Conservation (phyloP, 2,888 invertebrate species). For the Diarsia rubi region DNA sequence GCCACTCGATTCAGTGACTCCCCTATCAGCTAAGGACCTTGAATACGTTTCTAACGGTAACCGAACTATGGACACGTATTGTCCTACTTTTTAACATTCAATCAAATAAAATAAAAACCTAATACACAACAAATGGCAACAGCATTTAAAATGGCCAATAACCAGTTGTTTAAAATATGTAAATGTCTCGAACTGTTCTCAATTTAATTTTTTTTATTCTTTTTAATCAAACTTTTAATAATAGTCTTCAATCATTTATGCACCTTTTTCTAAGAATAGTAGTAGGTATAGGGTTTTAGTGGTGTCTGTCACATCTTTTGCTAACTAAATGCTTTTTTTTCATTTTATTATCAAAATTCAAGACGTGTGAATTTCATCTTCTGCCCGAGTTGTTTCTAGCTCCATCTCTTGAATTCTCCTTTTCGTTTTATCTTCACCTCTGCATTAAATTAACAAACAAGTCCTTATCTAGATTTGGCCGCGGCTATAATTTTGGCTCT, state of each 20-base stretch:
- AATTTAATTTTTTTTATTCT: too few relatives aligned
- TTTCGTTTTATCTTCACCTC: neutral
- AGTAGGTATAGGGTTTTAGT: too few relatives aligned
- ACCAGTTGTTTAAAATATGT: too few relatives aligned
- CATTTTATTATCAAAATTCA: neutral
- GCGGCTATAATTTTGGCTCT: neutral
- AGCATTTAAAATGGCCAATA: neutral
- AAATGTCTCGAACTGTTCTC: too few relatives aligned
- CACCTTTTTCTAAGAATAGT: too few relatives aligned
- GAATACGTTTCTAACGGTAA: slow-evolving; percentile 19
- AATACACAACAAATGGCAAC: neutral
- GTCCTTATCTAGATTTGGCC: neutral
- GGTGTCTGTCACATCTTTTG: too few relatives aligned
- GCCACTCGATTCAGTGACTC: slow-evolving; percentile 17
- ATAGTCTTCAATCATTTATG: too few relatives aligned
- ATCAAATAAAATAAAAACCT: neutral
- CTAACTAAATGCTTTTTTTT: too few relatives aligned
- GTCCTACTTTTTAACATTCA: slow-evolving; percentile 15
- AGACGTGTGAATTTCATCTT: neutral
- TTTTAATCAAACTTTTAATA: too few relatives aligned
- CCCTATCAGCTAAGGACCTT: slow-evolving; percentile 20
- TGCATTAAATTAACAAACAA: neutral
- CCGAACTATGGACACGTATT: slow-evolving; percentile 28
- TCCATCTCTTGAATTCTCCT: neutral
- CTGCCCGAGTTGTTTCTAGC: neutral